Conservation (phyloP, 2,888 invertebrate species). For the Elgonia sp. region DNA sequence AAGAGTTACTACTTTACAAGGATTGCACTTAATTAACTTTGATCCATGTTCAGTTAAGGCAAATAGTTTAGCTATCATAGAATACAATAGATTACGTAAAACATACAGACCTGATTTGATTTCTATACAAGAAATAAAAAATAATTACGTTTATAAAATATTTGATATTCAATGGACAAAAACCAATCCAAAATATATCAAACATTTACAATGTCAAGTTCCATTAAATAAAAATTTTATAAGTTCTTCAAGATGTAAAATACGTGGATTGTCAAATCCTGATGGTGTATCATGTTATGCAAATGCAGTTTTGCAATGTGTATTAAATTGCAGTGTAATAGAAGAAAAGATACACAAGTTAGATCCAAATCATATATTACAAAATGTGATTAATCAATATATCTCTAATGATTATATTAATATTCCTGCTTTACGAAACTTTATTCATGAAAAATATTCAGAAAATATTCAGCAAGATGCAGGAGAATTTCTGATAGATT, state of each 20-base stretch:
- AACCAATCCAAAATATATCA: too few relatives aligned
- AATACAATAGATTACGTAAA: too few relatives aligned
- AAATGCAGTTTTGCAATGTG: slow-evolving; percentile 32
- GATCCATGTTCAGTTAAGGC: slow-evolving; percentile 21
- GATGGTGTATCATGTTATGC: slow-evolving; percentile 50
- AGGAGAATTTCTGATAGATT: slow-evolving; percentile 9
- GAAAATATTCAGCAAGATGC: slow-evolving; percentile 20
- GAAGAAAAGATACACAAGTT: slow-evolving; percentile 12
- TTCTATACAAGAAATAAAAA: neutral
- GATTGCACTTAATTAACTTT: slow-evolving; percentile 24
- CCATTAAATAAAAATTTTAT: neutral
- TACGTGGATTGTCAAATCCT: slow-evolving; percentile 23
- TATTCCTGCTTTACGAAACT: neutral
- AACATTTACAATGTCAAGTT: neutral
- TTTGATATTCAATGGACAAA: neutral
- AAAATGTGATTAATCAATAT: slow-evolving; percentile 2
- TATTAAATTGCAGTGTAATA: slow-evolving; percentile 4
- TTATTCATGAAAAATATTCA: neutral
- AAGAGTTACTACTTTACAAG: neutral
- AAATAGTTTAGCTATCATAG: too few relatives aligned
- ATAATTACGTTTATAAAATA: neutral
- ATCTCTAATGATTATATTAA: neutral
- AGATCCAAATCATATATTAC: slow-evolving; percentile 1
- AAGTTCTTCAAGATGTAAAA: neutral
- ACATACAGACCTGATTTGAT: slow-evolving; percentile 27